Evolutionary conservation across 1,140 invertebrate genomes (phyloP).

Genomic region (Lineus longissimus): DNA sequence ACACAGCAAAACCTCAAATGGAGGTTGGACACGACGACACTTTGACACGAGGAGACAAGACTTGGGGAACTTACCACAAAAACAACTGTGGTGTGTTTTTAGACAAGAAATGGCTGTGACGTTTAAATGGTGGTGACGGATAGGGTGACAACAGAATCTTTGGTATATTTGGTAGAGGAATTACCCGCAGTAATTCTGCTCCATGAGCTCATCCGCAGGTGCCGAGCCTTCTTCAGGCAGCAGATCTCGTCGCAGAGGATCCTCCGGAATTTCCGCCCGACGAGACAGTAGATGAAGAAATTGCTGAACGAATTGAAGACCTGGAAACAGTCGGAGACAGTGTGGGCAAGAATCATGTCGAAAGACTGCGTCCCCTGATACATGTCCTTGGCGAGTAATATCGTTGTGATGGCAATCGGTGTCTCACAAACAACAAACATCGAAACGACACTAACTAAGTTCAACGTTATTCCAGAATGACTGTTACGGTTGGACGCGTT

Average conservation of each 20-base stretch:
- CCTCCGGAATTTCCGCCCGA: neutral
- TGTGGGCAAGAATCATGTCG: neutral
- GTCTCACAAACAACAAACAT: neutral
- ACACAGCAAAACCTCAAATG: too few relatives aligned
- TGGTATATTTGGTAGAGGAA: neutral
- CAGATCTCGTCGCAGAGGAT: neutral
- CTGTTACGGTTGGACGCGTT: neutral
- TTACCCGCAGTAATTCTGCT: neutral
- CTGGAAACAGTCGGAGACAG: neutral
- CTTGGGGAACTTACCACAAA: too few relatives aligned
- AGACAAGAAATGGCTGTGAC: too few relatives aligned
- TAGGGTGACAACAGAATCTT: neutral
- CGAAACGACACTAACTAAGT: neutral
- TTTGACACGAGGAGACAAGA: too few relatives aligned
- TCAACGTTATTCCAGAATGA: neutral
- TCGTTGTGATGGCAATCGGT: neutral
- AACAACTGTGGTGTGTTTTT: too few relatives aligned
- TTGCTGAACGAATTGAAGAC: neutral
- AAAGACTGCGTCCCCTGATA: neutral
- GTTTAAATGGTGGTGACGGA: too few relatives aligned
- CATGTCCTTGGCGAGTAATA: neutral
- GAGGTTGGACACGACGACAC: too few relatives aligned
- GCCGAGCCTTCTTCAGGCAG: neutral
- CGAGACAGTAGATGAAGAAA: slow-evolving; percentile 7
- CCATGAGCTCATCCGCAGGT: neutral